These are phyloP conservation scores for Dipodomys merriami DNA, from an alignment of 2,113 vertebrate genomes.

Conservation along the genomic window DNA sequence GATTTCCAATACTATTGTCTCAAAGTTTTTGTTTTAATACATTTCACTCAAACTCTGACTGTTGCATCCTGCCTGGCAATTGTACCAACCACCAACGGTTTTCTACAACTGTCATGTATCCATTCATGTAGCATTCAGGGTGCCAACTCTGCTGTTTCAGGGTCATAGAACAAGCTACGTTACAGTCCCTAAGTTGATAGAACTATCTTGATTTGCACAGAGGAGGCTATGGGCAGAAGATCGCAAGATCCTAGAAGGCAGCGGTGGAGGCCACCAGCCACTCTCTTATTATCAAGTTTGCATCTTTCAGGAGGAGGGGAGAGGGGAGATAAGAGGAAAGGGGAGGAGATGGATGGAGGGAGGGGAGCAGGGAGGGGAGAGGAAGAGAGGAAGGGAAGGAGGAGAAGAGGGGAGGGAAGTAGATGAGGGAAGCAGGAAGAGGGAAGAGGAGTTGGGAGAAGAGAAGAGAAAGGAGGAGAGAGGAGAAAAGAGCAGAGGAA, in stretches of 20 bases:
- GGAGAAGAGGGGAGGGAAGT: no score
- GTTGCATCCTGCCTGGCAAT: background rate
- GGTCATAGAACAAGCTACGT: background rate
- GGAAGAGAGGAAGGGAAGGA: no score
- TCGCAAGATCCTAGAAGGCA: background rate
- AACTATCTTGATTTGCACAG: background rate
- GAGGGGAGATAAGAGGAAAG: no score
- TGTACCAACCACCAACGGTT: background rate
- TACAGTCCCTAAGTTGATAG: background rate
- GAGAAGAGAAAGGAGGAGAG: no score
- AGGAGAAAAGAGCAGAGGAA: no score
- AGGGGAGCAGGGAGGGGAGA: no score
- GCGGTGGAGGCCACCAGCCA: no score
- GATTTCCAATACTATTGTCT: background rate
- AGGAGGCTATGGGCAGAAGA: background rate
- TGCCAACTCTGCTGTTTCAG: background rate
- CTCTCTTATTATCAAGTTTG: no score
- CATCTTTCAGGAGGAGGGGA: no score
- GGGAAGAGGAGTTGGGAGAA: no score
- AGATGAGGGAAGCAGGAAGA: no score
- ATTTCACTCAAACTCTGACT: background rate
- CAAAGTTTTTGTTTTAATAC: background rate
- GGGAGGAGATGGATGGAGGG: no score
- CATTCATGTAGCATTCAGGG: background rate
- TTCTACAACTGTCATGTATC: background rate